These are phyloP conservation scores for Ptychochromis oligacanthus DNA, from an alignment of 2,113 vertebrate genomes.

Conservation along the genomic window DNA sequence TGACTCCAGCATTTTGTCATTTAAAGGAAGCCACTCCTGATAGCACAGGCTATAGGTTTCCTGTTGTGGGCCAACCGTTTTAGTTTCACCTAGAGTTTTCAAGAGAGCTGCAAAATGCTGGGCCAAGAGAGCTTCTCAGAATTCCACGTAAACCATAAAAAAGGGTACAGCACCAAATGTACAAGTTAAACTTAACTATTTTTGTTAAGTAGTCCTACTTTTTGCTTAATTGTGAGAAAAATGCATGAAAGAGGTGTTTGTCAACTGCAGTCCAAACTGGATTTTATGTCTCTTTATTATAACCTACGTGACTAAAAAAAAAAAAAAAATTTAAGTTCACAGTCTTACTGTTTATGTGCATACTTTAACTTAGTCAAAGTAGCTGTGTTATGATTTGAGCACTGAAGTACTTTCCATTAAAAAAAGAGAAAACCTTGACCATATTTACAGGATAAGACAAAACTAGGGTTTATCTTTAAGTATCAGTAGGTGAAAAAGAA, in stretches of 20 bases:
- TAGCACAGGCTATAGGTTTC: conserved; percentile 90
- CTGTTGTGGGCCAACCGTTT: conserved; percentile 88
- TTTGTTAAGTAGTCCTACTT: accelerated
- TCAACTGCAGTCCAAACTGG: not conserved
- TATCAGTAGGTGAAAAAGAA: too few species aligned
- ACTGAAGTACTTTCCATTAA: too few species aligned
- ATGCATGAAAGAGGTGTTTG: not conserved
- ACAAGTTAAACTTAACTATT: not conserved
- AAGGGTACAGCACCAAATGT: not conserved
- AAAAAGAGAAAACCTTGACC: too few species aligned
- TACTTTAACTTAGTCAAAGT: too few species aligned
- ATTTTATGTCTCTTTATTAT: not conserved
- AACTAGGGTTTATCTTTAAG: too few species aligned
- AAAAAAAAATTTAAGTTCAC: too few species aligned
- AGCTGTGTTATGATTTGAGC: too few species aligned
- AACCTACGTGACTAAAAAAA: not conserved
- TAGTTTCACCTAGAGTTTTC: conserved; percentile 64
- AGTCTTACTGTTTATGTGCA: too few species aligned
- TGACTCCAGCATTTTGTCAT: conserved; percentile 85
- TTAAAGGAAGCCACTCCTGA: conserved; percentile 92
- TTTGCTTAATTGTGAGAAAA: not conserved
- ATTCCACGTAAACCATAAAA: not conserved
- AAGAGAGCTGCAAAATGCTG: conserved; percentile 74
- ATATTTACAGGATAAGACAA: too few species aligned
- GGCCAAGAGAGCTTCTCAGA: conserved; percentile 33